Conservation (phyloP, 2,113 vertebrate species). For the Serilophus lunatus region DNA sequence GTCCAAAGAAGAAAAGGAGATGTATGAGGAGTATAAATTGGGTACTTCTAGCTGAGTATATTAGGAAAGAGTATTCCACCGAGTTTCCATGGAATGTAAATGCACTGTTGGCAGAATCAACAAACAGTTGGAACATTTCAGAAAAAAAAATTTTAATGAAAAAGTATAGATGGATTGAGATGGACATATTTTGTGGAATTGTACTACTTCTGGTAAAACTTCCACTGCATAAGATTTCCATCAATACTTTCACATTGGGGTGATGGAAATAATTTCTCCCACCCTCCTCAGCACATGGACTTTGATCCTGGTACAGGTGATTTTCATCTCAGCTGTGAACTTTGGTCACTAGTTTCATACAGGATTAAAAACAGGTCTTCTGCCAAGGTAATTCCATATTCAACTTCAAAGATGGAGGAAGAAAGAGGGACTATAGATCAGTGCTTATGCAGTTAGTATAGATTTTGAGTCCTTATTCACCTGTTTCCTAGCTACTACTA, state of each 20-base stretch:
- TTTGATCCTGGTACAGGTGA: not conserved
- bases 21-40: not conserved
- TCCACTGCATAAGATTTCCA: not conserved
- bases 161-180: not conserved
- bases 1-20: not conserved
- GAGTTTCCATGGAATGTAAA: not conserved
- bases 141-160: not conserved
- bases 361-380: not conserved
- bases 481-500: conserved; percentile 19
- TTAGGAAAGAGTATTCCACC: not conserved
- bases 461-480: not conserved
- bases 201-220: not conserved
- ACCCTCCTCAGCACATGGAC: not conserved
- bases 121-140: not conserved
- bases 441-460: not conserved
- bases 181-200: not conserved
- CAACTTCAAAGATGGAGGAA: not conserved
- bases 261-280: not conserved
- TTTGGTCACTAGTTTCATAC: not conserved
- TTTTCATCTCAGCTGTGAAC: not conserved
- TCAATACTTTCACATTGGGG: not conserved
- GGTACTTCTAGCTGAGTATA: not conserved
- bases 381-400: not conserved
- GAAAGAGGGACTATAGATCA: not conserved
- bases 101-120: not conserved